These are phyloP conservation scores for Rhagophthalmus giganteus DNA, from an alignment of 2,888 invertebrate genomes.

Conservation along the genomic window DNA sequence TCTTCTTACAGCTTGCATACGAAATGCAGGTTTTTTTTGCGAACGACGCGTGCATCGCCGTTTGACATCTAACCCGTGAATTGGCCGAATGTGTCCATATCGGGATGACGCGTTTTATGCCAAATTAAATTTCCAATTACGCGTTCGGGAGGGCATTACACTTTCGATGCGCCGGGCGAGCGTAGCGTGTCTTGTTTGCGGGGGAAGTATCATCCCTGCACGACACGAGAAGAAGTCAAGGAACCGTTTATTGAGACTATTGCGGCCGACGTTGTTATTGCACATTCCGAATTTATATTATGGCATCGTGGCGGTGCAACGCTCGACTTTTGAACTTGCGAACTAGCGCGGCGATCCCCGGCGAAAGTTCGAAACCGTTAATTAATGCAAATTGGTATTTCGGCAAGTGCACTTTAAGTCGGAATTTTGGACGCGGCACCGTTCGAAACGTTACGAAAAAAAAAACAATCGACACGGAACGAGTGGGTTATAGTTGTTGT, in stretches of 20 bases:
- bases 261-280: conserved; percentile 30
- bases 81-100: conserved; percentile 33
- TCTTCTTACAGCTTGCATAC: conserved; percentile 13
- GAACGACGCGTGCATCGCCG: conserved; percentile 27
- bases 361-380: too few relatives aligned
- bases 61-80: conserved; percentile 41
- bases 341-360: conserved; percentile 20
- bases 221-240: conserved; percentile 26
- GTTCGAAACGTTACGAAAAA: too few relatives aligned
- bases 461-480: too few relatives aligned
- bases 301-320: conserved; percentile 32
- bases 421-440: too few relatives aligned
- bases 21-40: conserved; percentile 18
- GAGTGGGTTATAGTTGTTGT: too few relatives aligned
- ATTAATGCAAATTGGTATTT: too few relatives aligned
- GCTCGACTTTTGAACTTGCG: conserved; percentile 31
- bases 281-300: conserved; percentile 36
- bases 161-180: background rate
- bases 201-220: conserved; percentile 11
- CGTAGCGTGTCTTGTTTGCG: background rate
- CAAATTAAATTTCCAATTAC: conserved; percentile 22
- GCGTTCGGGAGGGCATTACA: conserved; percentile 12
- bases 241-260: conserved; percentile 29
- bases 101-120: conserved; percentile 11
- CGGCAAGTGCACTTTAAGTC: too few relatives aligned